Base-by-base conservation (phyloP, 2,888 invertebrate genomes). In the Gymnocheta viridis region DNA sequence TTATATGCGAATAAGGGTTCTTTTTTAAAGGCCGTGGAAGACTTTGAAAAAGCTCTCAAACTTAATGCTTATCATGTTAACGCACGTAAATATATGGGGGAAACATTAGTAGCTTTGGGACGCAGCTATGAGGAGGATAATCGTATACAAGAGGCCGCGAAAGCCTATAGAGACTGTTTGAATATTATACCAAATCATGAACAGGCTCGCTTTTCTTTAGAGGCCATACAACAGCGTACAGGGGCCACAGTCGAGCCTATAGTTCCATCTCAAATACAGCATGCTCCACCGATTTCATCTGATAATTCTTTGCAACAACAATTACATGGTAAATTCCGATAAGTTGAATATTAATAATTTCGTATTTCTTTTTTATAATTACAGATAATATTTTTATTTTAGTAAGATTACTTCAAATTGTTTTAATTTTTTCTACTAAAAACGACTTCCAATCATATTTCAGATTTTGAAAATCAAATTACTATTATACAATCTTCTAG, bases 1-100 rank as follows among this genome's bases (percentile, higher is more conserved):
- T 92, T 98, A 88, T 98, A 97, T 91, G 98, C 98, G 12, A 98
- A 98, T 91, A 97, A 96, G 90, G 98, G 98, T 86, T 97, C 96
- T 88, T 98, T 97, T 92, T 95, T 96, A 88, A 97, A 97, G 91
- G 98, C 98, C 0, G 96, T 98, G 86, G 96, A 97, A 88, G 98
- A 99, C 91, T 98, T 99, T 92, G 98, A 98, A 92, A 96, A 96
- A 24, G 98, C 98, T 4, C 92, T 98, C 47, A 96, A 96, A 91
- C 91, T 97, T 54, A 97, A 98, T 92, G 96, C 96, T 1, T 96
- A 95, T 85, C 98, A 99, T 92, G 95, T 96, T 2, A 98, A 98
- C 92, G 98, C 98, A 38, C 95, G 96, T 78, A 98, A 98, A 91
- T 99, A 98, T 92, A 95, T 98, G 93, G 96, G 97, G 38, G 98